Base-by-base conservation (phyloP, 2,888 invertebrate genomes). In the Pimpla rufipes region DNA sequence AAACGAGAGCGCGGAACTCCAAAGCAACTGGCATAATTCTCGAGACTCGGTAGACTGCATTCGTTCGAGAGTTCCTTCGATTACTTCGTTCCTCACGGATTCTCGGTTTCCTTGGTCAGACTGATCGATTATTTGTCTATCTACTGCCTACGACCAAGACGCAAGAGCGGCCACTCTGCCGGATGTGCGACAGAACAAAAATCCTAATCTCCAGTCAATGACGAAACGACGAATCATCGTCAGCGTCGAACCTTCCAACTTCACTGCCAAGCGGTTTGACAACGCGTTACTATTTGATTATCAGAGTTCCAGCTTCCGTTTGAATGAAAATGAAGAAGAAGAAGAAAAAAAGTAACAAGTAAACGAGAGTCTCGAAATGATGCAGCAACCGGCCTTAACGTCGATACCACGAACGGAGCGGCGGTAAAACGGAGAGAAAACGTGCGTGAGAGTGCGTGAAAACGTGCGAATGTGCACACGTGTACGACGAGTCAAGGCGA, bases 71-170 rank as follows among this genome's bases (percentile, higher is more conserved):
- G 70, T 62, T 74, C 42, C 62, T 75, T n/a, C 62, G 50, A 75
- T 64, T 23, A 59, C 18, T 47, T 29, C 64, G 45, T 18, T 68
- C 62, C 50, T 70, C 57, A 37, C 11, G 47, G 29, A 8, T 57
- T 55, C 23, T 71, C 68, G 8, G 23, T 71, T 74, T 68, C 47
- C 67, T 52, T 70, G 77, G 78, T 84, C 81, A 70, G 75, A 81
- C 74, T 81, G 77, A 78, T 64, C 57, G 50, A 79, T 71, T 66
- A 62, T 74, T 78, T 70, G 50, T 71, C 55, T 40, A 45, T 47
- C 62, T 50, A 70, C 83, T 83, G 80, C 83, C 83, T 70, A 83
- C 70, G 80, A 83, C 80, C 80, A 80, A 68, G 68, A 59, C 29
- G 40, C 35, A 66, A 62, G n/a, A 66, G n/a, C 47, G 52, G 40